Conservation (phyloP, 2,113 vertebrate species). For the Xiphophorus maculatus region DNA sequence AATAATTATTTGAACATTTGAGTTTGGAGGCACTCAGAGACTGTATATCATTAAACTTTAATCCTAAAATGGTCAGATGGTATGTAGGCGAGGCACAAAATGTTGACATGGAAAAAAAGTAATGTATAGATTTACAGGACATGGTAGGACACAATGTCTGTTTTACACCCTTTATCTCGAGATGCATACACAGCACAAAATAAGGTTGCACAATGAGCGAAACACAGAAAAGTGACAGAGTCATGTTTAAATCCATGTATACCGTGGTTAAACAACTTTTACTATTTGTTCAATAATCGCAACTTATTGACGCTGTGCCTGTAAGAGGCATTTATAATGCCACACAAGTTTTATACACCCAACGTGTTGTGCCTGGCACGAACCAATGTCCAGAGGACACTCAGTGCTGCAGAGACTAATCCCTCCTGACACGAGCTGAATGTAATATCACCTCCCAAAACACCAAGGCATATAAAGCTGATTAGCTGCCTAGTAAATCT, state of each 20-base stretch:
- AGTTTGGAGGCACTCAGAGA: not conserved
- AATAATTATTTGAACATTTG: not conserved
- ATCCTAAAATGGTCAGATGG: not conserved
- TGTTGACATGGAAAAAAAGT: too few species aligned
- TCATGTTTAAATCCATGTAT: too few species aligned
- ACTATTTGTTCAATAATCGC: not conserved
- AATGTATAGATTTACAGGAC: too few species aligned
- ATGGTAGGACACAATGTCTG: not conserved
- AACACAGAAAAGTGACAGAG: too few species aligned
- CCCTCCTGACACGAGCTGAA: conserved; percentile 28
- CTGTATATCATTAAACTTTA: not conserved
- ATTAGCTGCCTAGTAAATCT: conserved; percentile 60
- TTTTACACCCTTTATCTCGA: not conserved
- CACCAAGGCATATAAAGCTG: conserved; percentile 41
- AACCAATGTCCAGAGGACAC: conserved; percentile 38
- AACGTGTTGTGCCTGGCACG: conserved; percentile 30
- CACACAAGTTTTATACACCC: conserved; percentile 1
- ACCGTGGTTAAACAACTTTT: too few species aligned
- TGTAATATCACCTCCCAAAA: conserved; percentile 31
- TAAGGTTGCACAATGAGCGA: not conserved
- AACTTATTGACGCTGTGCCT: conserved; percentile 1
- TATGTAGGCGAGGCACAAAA: too few species aligned
- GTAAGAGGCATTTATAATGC: conserved; percentile 6
- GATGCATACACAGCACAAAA: not conserved
- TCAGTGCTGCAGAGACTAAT: conserved; percentile 31